phyloP scores from a whole-genome alignment of 2,888 invertebrate species.

The Tetheella fluctuosa region DNA sequence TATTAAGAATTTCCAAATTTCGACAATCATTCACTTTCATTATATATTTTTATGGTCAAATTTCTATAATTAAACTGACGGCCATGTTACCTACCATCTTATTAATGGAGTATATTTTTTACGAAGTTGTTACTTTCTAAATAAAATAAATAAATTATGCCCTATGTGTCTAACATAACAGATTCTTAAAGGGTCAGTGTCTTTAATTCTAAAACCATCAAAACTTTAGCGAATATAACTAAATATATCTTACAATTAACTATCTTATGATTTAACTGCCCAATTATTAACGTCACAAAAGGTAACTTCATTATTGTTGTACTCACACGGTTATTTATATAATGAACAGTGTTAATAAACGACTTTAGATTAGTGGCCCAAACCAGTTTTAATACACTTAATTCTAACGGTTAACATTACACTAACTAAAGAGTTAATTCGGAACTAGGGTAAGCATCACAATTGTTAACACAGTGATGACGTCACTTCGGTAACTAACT shows the following conservation, averaged over 20 bases:
- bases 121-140: no score
- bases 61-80: no score
- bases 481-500: conserved; percentile 21
- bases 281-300: not conserved
- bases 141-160: no score
- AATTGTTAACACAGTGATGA: conserved; percentile 39
- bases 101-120: no score
- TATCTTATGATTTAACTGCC: not conserved
- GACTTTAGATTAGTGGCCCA: not conserved
- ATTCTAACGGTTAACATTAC: conserved; percentile 22
- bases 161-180: no score
- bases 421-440: conserved; percentile 31
- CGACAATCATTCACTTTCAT: no score
- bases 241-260: not conserved
- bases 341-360: not conserved
- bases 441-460: conserved; percentile 43
- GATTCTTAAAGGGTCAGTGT: no score
- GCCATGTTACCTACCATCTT: no score
- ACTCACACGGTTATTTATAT: not conserved
- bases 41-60: no score
- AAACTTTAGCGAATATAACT: not conserved
- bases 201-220: not conserved
- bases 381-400: not conserved
- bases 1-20: no score
- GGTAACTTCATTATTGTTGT: not conserved